Percentiles rank a stretch among this genome's conserved stretches.
Conservation (phyloP, 2,113 vertebrate species). For the Eretmodus cyanostictus region DNA sequence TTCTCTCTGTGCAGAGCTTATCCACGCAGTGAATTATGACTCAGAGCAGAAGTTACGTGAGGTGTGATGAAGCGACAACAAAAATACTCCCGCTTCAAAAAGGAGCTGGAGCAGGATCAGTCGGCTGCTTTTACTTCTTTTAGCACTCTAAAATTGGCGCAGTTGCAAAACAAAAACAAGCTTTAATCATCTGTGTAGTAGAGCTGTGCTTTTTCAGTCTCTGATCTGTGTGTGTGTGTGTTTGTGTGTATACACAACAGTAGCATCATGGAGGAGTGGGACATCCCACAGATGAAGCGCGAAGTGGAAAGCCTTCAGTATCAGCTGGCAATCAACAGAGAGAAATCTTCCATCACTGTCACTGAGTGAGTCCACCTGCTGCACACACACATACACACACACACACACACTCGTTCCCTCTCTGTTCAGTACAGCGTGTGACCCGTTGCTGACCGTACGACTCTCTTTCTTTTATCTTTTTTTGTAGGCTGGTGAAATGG, state of each 20-base stretch:
- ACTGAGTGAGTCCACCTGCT: constrained; percentile 81
- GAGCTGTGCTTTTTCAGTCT: neutral
- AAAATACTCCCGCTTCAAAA: neutral
- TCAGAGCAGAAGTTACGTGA: neutral
- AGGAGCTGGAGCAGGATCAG: neutral
- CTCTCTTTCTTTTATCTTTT: neutral
- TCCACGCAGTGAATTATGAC: neutral
- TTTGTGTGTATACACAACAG: neutral
- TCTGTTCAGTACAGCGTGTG: neutral
- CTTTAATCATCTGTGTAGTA: neutral
- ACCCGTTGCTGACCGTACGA: neutral
- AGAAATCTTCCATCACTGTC: constrained; percentile 90
- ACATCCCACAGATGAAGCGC: constrained; percentile 89
- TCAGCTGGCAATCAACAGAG: constrained; percentile 91
- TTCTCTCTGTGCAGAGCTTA: neutral
- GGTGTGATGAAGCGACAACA: neutral
- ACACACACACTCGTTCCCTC: neutral
- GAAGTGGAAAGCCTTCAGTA: constrained; percentile 94
- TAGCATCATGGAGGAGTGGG: constrained; percentile 87
- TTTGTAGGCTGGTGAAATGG: constrained; percentile 86
- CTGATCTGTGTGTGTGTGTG: neutral
- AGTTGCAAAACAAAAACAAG: neutral
- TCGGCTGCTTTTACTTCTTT: neutral
- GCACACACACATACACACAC: neutral
- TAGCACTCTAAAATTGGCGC: neutral